Conservation (phyloP, 1,140 invertebrate genomes). For the Monochamus saltuarius region DNA sequence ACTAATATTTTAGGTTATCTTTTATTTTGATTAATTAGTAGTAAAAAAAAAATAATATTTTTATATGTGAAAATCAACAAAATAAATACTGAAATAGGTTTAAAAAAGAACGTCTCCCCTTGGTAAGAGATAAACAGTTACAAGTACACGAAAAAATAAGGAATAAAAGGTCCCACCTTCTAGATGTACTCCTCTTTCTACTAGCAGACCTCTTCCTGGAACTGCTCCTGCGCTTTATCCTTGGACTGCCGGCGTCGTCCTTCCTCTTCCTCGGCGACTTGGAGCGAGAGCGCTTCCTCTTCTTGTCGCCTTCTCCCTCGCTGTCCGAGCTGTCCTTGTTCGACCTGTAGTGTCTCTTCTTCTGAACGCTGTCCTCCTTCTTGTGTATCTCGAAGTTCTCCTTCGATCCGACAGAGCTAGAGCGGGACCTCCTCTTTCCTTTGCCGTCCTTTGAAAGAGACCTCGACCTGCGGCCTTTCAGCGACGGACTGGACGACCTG, state of each 20-base stretch:
- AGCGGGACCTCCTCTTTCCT: conserved; percentile 47
- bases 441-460: conserved; percentile 35
- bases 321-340: conserved; percentile 78
- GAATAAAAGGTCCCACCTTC: conserved; percentile 40
- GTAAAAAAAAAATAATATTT: too few species aligned
- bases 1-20: too few species aligned
- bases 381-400: conserved; percentile 73
- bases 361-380: conserved; percentile 77
- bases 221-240: conserved; percentile 40
- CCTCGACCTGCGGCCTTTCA: conserved; percentile 34
- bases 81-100: too few species aligned
- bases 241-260: conserved; percentile 35
- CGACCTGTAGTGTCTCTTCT: conserved; percentile 82
- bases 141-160: conserved; percentile 1
- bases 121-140: too few species aligned
- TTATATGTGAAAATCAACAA: too few species aligned
- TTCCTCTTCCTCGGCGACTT: conserved; percentile 48
- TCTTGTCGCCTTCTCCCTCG: conserved; percentile 45
- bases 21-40: too few species aligned
- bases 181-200: conserved; percentile 46
- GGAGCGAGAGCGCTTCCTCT: conserved; percentile 48
- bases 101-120: too few species aligned
- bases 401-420: conserved; percentile 48
- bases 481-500: conserved; percentile 43
- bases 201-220: conserved; percentile 39